Conservation (phyloP, 2,888 invertebrate genomes). For the Phengaris arion region DNA sequence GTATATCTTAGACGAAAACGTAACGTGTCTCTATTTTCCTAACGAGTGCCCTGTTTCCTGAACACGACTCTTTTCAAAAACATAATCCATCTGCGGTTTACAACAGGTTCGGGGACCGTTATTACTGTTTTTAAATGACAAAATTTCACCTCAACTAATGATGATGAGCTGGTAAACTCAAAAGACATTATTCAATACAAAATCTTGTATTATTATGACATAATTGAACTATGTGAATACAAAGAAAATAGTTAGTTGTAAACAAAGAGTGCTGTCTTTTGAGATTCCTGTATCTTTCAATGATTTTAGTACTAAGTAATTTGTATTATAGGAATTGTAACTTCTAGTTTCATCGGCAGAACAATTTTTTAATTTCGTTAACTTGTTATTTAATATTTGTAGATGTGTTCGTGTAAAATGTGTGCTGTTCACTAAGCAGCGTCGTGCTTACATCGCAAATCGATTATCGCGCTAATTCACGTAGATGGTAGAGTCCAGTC, state of each 20-base stretch:
- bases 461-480: slow-evolving; percentile 38
- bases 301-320: not conserved
- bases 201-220: not conserved
- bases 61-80: not conserved
- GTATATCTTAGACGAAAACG: not conserved
- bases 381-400: slow-evolving; percentile 11
- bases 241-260: not conserved
- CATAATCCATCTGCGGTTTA: slow-evolving; percentile 7
- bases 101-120: slow-evolving; percentile 2
- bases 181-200: not conserved
- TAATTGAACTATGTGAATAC: not conserved
- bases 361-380: not conserved
- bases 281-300: not conserved
- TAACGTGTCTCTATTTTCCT: not conserved
- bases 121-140: slow-evolving; percentile 19
- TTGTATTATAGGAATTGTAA: not conserved
- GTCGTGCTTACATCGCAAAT: slow-evolving; percentile 36
- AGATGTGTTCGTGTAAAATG: slow-evolving; percentile 23
- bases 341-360: not conserved
- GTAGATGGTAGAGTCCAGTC: slow-evolving; percentile 32
- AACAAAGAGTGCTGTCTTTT: not conserved
- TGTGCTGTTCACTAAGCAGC: slow-evolving; percentile 33
- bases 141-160: slow-evolving; percentile 9
- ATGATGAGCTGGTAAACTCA: not conserved
- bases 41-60: not conserved